Percentiles rank a stretch among this genome's conserved stretches.
These are phyloP conservation scores for Littorina saxatilis DNA, from an alignment of 1,140 invertebrate species.

Conservation along the genomic window DNA sequence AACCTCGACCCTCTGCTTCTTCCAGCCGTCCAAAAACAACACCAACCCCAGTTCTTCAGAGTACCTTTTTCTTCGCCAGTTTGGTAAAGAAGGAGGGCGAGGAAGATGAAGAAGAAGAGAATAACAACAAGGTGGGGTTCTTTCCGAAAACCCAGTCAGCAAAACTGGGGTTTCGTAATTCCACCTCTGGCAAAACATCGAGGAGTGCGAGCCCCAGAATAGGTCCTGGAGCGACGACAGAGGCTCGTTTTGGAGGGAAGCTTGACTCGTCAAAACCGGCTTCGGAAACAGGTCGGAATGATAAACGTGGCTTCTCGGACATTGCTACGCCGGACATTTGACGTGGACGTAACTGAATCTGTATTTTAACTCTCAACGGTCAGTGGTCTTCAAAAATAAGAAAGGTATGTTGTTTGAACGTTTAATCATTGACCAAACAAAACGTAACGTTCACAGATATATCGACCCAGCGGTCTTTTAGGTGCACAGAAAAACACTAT, in stretches of 20 bases:
- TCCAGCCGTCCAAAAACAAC: neutral
- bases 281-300: neutral
- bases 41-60: conserved; percentile 4
- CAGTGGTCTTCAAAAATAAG: neutral
- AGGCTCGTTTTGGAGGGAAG: neutral
- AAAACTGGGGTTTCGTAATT: neutral
- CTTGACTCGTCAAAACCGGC: neutral
- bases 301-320: neutral
- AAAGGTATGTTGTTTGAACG: too few relatives aligned
- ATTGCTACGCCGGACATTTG: conserved; percentile 18
- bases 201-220: neutral
- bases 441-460: too few relatives aligned
- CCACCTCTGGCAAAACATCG: neutral
- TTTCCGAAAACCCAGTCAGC: neutral
- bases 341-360: too few relatives aligned
- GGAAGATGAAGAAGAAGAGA: neutral
- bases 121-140: neutral
- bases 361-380: neutral
- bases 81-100: neutral
- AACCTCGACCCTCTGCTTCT: neutral
- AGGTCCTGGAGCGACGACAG: neutral
- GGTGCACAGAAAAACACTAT: neutral
- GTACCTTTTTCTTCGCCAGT: conserved; percentile 29
- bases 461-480: too few relatives aligned
- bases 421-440: too few relatives aligned